Percentiles rank a stretch among this genome's conserved stretches.
Conservation (phyloP, 2,113 vertebrate species). For the Dendrocopos noguchii region DNA sequence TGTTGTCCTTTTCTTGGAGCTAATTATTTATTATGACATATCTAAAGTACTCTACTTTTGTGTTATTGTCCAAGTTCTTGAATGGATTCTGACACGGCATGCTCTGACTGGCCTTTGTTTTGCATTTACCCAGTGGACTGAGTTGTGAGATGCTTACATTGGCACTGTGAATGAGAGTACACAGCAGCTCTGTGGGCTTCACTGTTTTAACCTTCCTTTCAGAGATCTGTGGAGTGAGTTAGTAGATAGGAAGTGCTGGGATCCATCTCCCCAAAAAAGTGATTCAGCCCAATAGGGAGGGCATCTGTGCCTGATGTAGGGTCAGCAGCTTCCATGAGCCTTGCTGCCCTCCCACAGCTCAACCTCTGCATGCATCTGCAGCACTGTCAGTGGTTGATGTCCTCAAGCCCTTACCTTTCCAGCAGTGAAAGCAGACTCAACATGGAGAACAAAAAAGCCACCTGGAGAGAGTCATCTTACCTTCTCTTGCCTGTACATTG, state of each 20-base stretch:
- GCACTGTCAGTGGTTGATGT: background rate
- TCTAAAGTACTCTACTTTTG: background rate
- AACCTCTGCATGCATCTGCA: background rate
- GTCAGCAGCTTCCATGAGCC: background rate
- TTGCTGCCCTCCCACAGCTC: background rate
- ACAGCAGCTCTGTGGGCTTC: background rate
- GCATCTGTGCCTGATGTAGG: background rate
- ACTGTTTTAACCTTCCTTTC: background rate
- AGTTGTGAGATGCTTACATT: background rate
- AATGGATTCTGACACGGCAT: background rate
- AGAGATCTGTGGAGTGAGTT: background rate
- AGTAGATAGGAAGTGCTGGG: background rate
- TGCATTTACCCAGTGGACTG: fast-evolving
- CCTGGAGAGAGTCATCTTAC: conserved; percentile 56
- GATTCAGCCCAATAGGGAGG: background rate
- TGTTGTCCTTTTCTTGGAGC: background rate
- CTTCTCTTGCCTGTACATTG: conserved; percentile 71
- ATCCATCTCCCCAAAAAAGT: background rate
- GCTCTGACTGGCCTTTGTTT: background rate
- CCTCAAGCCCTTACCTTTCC: background rate
- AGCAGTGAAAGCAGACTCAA: background rate
- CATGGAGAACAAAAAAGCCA: background rate
- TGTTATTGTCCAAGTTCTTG: background rate
- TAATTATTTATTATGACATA: background rate
- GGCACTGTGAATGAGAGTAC: background rate